Evolutionary conservation across 2,888 invertebrate species (phyloP), one percentile per base, ranked within the genome.

Genomic region (Acanthosepion pharaonis): DNA sequence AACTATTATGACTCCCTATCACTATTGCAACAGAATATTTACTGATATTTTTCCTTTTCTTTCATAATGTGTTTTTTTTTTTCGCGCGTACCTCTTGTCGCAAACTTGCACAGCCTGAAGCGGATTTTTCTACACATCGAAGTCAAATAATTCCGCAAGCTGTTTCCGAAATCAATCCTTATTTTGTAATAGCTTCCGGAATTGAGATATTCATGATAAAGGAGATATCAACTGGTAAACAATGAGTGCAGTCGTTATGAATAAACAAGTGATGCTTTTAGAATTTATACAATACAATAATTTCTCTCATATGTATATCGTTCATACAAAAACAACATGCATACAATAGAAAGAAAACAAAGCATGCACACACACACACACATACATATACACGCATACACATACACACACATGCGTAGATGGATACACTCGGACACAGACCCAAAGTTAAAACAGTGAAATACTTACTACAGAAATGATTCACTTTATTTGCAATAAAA

Each of bases 141-240:
- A 33, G 11, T 15, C 33, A 15, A 78, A 78, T n/a, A 78, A n/a
- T 78, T 59, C 78, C 78, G n/a, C 78, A 11, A n/a, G 78, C 78
- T 78, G 78, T 78, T 78, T 78, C 78, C 78, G 78, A 78, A 78
- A 78, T 78, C 33, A 78, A 78, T 78, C 78, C 78, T 78, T 78
- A 18, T n/a, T 33, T 78, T 78, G 78, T n/a, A 78, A 78, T 78
- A n/a, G 78, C 78, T 78, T 78, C 78, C 78, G 78, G 78, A n/a
- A 78, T n/a, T n/a, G n/a, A 78, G n/a, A 78, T 78, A n/a, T 78
- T 78, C 78, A 78, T n/a, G n/a, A 78, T 78, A n/a, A 78, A 78
- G 15, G 11, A 0, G n/a, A 15, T 11, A 8, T n/a, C 78, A 78
- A 78, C 6, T 78, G 33, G 33, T 78, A 33, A 78, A 78, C 78